Evolutionary conservation across 2,113 vertebrate genomes (phyloP), one percentile per base, ranked within the genome.

Genomic region (Bostrychus sinensis): DNA sequence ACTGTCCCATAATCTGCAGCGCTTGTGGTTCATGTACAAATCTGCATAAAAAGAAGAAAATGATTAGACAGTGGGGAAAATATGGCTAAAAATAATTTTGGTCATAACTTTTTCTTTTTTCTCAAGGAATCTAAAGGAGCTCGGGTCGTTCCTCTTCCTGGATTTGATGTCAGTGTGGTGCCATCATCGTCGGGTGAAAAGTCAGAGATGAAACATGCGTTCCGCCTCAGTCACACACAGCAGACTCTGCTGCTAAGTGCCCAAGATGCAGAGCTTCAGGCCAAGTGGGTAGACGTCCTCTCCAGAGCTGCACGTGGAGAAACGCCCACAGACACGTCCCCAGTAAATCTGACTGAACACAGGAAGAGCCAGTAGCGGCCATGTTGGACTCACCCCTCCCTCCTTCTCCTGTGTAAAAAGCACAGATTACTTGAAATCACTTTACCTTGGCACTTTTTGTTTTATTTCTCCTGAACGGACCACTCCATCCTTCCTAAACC

Each of bases 381-480:
- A 54, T 14, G 16, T 60, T 42, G 70, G 75, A 68, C 79, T 58
- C 37, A 37, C 5, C 37, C 48, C 41, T 38, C 9, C 34, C 53
- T 23, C 68, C 85, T 36, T 74, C 59, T 89, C 77, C 72, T 85
- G 82, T 90, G 87, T 78, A 82, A 63, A 89, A 81, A 88, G 84
- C 88, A 88, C 82, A 81, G 82, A 73, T 93, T 92, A 94, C 92
- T 93, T 93, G 92, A 94, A 94, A 89, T 92, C 75, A 86, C 75
- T 91, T 89, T 90, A 92, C 86, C 89, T 90, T 92, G 91, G 93
- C 94, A 94, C 94, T 95, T 95, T 92, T 88, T 77, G 36, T 71
- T 43, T 41, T 20, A 22, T 53, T 50, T 12, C 37, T 26, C 77
- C 70, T 34, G 25, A 71, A 68, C 70, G 72, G 80, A 86, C 81